These are phyloP conservation scores for Resseliella maxima DNA, from an alignment of 2,888 invertebrate species.

Conservation along the genomic window DNA sequence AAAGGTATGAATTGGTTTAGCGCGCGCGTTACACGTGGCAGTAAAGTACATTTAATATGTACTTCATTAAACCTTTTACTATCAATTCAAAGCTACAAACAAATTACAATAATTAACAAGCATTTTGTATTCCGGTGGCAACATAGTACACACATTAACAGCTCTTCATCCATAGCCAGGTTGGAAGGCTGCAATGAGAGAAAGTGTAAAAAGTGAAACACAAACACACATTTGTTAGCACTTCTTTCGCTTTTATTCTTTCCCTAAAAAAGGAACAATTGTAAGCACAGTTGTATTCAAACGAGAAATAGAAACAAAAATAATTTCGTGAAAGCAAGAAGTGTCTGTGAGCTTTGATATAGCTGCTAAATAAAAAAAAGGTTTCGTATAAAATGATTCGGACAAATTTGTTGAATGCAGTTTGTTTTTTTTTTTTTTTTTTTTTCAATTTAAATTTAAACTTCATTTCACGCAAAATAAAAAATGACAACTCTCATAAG, in stretches of 20 bases:
- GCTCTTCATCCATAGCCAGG: not conserved
- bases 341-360: not conserved
- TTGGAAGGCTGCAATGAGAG: too few species aligned
- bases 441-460: too few species aligned
- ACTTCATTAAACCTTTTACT: not conserved
- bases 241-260: not conserved
- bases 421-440: not conserved
- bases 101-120: constrained; percentile 29
- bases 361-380: not conserved
- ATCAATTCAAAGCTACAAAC: not conserved
- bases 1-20: too few species aligned
- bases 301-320: not conserved
- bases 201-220: not conserved
- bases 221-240: constrained; percentile 8
- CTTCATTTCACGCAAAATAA: too few species aligned
- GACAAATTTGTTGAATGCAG: too few species aligned
- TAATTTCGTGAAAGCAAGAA: not conserved
- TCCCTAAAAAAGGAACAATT: not conserved
- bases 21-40: not conserved
- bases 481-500: too few species aligned
- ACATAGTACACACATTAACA: not conserved
- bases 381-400: not conserved
- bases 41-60: not conserved
- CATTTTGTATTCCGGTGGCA: not conserved
- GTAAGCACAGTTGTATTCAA: not conserved